Percentiles rank a stretch among this genome's conserved stretches.
Evolutionary conservation across 2,888 invertebrate genomes (phyloP).

Genomic region (Caradrina kadenii): DNA sequence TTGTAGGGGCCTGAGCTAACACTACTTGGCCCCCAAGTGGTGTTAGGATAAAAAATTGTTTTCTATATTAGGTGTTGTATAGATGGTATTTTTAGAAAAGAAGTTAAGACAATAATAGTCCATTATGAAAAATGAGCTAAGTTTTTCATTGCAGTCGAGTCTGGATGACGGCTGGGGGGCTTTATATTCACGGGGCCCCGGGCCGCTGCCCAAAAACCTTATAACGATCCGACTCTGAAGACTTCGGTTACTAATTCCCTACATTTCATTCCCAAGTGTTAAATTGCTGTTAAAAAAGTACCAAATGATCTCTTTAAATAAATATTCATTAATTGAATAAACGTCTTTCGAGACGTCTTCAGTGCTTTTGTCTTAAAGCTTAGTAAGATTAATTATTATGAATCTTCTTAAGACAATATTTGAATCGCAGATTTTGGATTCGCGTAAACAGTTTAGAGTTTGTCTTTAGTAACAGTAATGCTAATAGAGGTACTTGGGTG

Average conservation of each 20-base stretch:
- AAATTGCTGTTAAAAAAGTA: slow-evolving; percentile 38
- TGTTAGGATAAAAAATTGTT: no score
- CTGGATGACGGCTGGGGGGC: no score
- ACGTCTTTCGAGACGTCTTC: slow-evolving; percentile 29
- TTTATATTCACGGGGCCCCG: no score
- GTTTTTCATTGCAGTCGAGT: no score
- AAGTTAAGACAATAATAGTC: no score
- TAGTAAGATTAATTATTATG: slow-evolving; percentile 52
- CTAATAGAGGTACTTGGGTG: slow-evolving; percentile 18
- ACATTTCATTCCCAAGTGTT: slow-evolving; percentile 36
- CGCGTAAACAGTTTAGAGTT: slow-evolving; percentile 34
- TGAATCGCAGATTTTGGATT: slow-evolving; percentile 54
- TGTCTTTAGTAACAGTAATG: slow-evolving; percentile 30
- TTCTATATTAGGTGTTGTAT: no score
- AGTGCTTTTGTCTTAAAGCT: slow-evolving; percentile 40
- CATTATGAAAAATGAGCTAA: no score
- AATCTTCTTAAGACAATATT: slow-evolving; percentile 49
- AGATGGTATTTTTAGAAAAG: no score
- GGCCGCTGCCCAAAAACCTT: no score
- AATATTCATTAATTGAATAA: slow-evolving; percentile 58
- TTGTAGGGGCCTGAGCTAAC: no score
- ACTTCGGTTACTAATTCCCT: slow-evolving; percentile 38
- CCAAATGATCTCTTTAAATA: slow-evolving; percentile 46
- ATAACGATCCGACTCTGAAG: not conserved
- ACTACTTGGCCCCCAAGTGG: no score